phyloP scores from a whole-genome alignment of 2,113 vertebrate genomes.

The Spizaetus ornatus region DNA sequence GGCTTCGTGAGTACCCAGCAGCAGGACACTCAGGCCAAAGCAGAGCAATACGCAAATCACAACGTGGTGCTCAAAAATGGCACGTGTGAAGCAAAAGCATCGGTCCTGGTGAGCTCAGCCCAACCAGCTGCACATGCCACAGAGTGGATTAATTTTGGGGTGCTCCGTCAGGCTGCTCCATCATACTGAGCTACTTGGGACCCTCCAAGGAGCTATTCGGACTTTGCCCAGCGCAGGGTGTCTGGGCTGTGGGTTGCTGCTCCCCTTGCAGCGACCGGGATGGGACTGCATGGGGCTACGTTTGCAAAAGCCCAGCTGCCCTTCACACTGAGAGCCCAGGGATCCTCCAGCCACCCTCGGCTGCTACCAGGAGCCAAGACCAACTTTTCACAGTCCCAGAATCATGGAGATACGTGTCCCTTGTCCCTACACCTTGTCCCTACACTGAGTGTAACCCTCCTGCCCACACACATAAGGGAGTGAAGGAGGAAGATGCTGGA shows the following conservation, averaged over 20 bases:
- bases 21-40: background rate
- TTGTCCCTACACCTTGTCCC: background rate
- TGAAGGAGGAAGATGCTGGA: background rate
- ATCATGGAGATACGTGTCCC: background rate
- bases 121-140: background rate
- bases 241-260: background rate
- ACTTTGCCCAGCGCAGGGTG: accelerated
- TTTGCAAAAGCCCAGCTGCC: background rate
- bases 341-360: background rate
- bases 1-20: background rate
- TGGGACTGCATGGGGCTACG: accelerated
- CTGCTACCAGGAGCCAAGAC: background rate
- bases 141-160: background rate
- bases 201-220: background rate
- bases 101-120: background rate
- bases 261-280: background rate
- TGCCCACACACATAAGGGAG: background rate
- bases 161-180: background rate
- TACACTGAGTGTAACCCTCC: background rate
- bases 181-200: background rate
- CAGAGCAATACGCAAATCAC: background rate
- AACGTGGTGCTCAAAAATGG: background rate
- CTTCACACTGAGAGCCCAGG: background rate
- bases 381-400: background rate
- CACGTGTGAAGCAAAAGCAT: background rate